Evolutionary conservation across 2,113 vertebrate species (phyloP).

Genomic region (Marcusenius ussheri): DNA sequence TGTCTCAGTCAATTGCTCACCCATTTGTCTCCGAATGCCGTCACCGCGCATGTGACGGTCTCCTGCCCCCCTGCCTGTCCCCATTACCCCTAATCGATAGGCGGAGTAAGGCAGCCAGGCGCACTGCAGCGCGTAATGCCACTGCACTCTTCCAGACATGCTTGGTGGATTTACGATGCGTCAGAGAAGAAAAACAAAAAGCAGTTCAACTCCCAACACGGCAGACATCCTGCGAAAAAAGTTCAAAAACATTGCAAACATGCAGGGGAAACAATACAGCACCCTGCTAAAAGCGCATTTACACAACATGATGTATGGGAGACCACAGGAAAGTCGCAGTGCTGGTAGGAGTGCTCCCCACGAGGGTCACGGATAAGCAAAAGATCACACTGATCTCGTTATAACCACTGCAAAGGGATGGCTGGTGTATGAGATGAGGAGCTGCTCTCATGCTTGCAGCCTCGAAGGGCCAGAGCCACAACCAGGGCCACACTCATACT

Average conservation of each 20-base stretch:
- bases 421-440: not conserved
- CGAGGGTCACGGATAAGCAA: not conserved
- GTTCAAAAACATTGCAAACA: not conserved
- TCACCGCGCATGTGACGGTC: constrained; percentile 2
- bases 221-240: not conserved
- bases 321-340: not conserved
- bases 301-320: not conserved
- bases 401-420: not conserved
- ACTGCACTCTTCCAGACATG: constrained; percentile 20
- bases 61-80: constrained; percentile 17
- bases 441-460: not conserved
- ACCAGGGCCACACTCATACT: not conserved
- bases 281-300: constrained; percentile 3
- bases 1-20: constrained; percentile 53
- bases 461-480: not conserved
- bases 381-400: not conserved
- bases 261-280: not conserved
- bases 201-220: constrained; percentile 20
- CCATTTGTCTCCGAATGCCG: constrained; percentile 37
- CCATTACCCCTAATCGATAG: constrained; percentile 49
- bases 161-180: constrained; percentile 21
- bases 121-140: not conserved
- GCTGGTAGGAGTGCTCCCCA: not conserved
- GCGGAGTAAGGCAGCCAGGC: not conserved
- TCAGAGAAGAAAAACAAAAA: constrained; percentile 23